These are phyloP conservation scores for Pyralis farinalis DNA, from an alignment of 2,888 invertebrate genomes.

Conservation along the genomic window DNA sequence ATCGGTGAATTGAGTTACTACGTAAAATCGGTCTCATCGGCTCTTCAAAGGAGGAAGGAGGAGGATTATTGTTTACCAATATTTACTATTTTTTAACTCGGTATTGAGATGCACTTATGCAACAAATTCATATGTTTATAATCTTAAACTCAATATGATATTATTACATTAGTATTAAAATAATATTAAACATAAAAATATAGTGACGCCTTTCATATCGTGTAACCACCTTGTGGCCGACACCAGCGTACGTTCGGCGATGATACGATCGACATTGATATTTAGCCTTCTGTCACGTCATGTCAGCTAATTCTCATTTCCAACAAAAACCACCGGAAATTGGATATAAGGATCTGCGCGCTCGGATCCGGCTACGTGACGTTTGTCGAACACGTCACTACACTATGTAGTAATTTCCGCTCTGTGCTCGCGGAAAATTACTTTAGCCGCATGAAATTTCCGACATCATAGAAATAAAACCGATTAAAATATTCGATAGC, in stretches of 20 bases:
- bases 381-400: constrained; percentile 80
- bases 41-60: too few species aligned
- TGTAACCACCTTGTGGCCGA: not conserved
- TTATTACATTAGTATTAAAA: too few species aligned
- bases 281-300: constrained; percentile 71
- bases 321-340: constrained; percentile 79
- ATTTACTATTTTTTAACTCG: too few species aligned
- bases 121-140: too few species aligned
- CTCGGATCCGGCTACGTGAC: constrained; percentile 77
- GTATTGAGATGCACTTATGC: too few species aligned
- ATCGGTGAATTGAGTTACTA: too few species aligned
- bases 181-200: too few species aligned
- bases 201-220: too few species aligned
- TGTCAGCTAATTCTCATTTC: constrained; percentile 77
- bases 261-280: constrained; percentile 59
- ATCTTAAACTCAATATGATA: too few species aligned
- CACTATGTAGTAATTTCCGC: constrained; percentile 81
- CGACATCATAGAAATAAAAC: constrained; percentile 66
- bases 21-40: too few species aligned
- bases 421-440: constrained; percentile 76
- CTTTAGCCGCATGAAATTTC: constrained; percentile 78
- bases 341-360: constrained; percentile 79
- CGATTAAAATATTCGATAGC: constrained; percentile 51
- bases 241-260: constrained; percentile 1
- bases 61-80: too few species aligned